A percentile compares a stretch with the other conserved stretches of the same genome.
Evolutionary conservation across 53 echinoderm and acorn worm species (phyloP).

Genomic region (Stichopus horrens): DNA sequence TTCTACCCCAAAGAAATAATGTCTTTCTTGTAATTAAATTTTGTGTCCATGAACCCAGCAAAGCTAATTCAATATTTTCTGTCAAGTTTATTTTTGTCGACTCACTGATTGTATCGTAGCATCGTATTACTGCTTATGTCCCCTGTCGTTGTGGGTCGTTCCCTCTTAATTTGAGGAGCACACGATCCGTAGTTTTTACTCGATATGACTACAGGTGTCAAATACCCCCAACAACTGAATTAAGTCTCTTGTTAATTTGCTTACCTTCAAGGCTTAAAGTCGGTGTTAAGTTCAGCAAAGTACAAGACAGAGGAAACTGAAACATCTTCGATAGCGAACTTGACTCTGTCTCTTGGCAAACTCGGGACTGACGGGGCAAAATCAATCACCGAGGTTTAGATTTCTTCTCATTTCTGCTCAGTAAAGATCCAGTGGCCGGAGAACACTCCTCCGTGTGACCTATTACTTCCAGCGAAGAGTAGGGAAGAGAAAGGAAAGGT

Average conservation of each 20-base stretch:
- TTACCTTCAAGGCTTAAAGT: slow-evolving; percentile 9
- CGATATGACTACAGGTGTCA: slow-evolving; percentile 25
- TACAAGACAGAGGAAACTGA: neutral
- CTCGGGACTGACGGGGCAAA: neutral
- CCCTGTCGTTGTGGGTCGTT: neutral
- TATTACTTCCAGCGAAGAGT: neutral
- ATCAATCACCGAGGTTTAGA: neutral
- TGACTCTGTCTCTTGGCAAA: neutral
- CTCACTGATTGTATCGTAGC: too few relatives aligned
- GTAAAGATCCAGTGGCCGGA: neutral
- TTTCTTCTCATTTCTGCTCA: neutral
- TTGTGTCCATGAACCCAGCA: too few relatives aligned
- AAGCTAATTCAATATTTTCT: too few relatives aligned
- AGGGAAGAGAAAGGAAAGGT: neutral
- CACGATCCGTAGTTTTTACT: slow-evolving; percentile 1
- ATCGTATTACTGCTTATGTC: too few relatives aligned
- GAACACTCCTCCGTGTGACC: slow-evolving; percentile 25
- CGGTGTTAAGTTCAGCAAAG: neutral
- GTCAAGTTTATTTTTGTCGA: too few relatives aligned
- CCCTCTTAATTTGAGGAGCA: neutral
- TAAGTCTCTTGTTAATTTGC: slow-evolving; percentile 14
- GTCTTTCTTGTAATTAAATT: too few relatives aligned
- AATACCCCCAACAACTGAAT: neutral
- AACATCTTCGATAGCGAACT: neutral
- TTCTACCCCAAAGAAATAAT: too few relatives aligned